These are phyloP conservation scores for Xiphorhynchus elegans DNA, from an alignment of 2,113 vertebrate genomes.

Conservation along the genomic window DNA sequence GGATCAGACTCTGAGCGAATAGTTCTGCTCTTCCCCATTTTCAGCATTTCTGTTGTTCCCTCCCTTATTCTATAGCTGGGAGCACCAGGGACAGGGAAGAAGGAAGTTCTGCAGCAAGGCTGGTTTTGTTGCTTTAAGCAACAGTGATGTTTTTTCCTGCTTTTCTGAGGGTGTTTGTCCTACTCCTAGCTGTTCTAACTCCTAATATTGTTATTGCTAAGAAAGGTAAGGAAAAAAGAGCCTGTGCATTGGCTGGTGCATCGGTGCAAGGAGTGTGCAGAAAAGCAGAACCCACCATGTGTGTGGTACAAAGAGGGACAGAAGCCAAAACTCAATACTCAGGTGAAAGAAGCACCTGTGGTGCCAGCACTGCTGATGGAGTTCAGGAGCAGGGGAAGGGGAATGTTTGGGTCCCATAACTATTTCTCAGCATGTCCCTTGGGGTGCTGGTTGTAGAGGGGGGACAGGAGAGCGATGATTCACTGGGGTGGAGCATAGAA, in stretches of 20 bases:
- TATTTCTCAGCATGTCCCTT: not conserved
- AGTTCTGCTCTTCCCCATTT: not conserved
- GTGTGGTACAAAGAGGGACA: not conserved
- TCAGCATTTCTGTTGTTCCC: not conserved
- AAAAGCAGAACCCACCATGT: not conserved
- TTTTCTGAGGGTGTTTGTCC: not conserved
- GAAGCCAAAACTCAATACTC: not conserved
- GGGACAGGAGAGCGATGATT: not conserved
- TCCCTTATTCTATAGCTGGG: not conserved
- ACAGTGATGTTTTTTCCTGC: not conserved
- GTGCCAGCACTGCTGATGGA: not conserved
- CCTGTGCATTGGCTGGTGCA: not conserved
- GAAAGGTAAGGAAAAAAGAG: not conserved
- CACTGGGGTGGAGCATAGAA: not conserved
- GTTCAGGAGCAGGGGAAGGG: not conserved
- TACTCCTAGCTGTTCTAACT: not conserved
- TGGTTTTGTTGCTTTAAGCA: not conserved
- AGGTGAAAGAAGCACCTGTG: not conserved
- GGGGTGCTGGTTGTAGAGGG: not conserved
- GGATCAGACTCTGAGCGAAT: conserved; percentile 18
- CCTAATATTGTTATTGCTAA: not conserved
- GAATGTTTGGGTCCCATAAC: not conserved
- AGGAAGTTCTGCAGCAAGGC: not conserved
- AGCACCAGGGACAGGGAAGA: not conserved
- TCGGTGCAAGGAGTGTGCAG: not conserved